Evolutionary conservation across 2,113 vertebrate species (phyloP), one percentile per base, ranked within the genome.

Genomic region (Verasper variegatus): DNA sequence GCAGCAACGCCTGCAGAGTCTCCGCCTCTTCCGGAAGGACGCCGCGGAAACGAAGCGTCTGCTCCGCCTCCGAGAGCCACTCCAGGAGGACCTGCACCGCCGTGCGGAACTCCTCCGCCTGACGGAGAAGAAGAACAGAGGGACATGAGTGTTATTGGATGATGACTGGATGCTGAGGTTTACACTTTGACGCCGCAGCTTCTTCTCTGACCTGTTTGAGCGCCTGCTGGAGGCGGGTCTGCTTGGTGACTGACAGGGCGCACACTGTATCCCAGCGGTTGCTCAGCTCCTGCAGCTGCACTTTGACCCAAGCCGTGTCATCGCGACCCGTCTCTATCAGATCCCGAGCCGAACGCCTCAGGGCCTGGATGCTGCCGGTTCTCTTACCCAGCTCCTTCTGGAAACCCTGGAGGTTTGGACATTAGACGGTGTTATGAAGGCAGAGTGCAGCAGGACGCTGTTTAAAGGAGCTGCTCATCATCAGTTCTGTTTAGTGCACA

Each of bases 331-430:
- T 97, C 23, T 99, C 98, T 54, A 99, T 97, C 13, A 99, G 95
- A 63, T 99, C 98, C 45, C 97, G 95, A 1, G 97, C 98, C 0
- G 98, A 99, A 5, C 98, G 96, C 73, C 98, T 98, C 3, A 99
- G 94, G 24, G 97, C 97, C 91, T 99, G 97, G 35, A 99, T 94
- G 0, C 95, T 98, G 80, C 96, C 91, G 0, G 97, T 99, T 80
- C 98, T 95, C 91, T 99, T 99, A 0, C 98, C 98, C 78, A 99
- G 89, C 86, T 99, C 98, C 66, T 99, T 99, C 82, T 99, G 98
- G 93, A 99, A 99, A 64, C 96, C 96, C 98, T 99, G 89, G 0
- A 11, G 23, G 20, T 3, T 52, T 1, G 27, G 26, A 78, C 11
- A 35, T 37, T 0, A 65, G 37, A 26, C 9, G 10, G 8, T 0